A percentile compares a stretch with the other conserved stretches of the same genome.
These are phyloP conservation scores for Harpagoxenus sublaevis DNA, from an alignment of 2,888 invertebrate genomes.

Conservation along the genomic window DNA sequence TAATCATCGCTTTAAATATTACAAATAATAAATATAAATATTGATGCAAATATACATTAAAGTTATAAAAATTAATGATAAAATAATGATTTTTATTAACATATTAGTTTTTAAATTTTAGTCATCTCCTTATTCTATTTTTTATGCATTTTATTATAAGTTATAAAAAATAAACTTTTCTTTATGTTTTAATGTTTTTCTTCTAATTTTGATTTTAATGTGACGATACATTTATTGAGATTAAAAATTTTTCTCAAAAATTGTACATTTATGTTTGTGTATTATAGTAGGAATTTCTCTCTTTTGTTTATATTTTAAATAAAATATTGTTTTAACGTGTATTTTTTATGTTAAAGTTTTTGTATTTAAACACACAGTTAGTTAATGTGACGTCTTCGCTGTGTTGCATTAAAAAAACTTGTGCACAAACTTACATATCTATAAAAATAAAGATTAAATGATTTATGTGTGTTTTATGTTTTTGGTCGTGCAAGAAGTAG, in stretches of 20 bases:
- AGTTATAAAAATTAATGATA: neutral
- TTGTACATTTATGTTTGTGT: neutral
- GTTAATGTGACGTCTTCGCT: neutral
- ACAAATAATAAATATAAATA: neutral
- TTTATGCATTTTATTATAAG: neutral
- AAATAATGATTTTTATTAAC: neutral
- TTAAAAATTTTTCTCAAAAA: neutral
- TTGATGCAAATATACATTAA: neutral
- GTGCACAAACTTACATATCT: neutral
- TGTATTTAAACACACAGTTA: neutral
- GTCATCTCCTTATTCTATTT: neutral
- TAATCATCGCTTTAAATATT: neutral
- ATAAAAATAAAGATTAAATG: neutral
- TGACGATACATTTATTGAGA: neutral
- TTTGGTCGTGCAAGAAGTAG: neutral
- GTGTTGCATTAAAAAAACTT: neutral
- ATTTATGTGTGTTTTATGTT: neutral
- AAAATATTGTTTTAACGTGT: neutral
- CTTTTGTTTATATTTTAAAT: neutral
- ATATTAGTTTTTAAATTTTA: neutral
- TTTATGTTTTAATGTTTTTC: neutral
- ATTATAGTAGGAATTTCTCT: neutral
- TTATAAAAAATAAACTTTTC: neutral
- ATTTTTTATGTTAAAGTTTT: neutral
- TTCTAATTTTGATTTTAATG: neutral